Evolutionary conservation across 1,140 invertebrate genomes (phyloP).

Genomic region (Aricia agestis): DNA sequence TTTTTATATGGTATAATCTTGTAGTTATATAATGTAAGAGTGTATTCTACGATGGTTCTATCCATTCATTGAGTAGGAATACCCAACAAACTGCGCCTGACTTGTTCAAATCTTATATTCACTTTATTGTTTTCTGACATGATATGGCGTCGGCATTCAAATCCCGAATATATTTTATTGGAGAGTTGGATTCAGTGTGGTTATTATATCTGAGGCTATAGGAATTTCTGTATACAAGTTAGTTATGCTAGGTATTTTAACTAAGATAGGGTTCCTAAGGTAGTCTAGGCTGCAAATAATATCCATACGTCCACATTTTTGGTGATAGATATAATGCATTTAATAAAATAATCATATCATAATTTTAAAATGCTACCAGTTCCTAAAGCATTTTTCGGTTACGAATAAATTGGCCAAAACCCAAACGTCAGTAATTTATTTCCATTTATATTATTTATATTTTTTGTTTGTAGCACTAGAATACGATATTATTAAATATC

Average conservation of each 20-base stretch:
- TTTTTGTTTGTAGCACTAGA: no score
- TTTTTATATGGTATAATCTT: neutral
- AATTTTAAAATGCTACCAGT: slow-evolving; percentile 20
- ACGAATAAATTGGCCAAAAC: neutral
- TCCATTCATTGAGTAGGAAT: neutral
- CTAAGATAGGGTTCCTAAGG: slow-evolving; percentile 14
- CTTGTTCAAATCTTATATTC: slow-evolving; percentile 5
- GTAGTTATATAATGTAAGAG: neutral
- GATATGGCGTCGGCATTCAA: neutral
- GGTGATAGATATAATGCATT: slow-evolving; percentile 39
- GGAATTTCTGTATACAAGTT: slow-evolving; percentile 18
- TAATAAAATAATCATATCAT: slow-evolving; percentile 35
- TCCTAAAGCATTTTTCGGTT: neutral
- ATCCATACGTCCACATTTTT: slow-evolving; percentile 36
- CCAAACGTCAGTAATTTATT: neutral
- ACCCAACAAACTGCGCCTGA: neutral
- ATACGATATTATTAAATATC: neutral
- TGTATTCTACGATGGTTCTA: neutral
- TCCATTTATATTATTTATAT: no score
- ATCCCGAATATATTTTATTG: neutral
- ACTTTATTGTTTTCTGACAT: neutral
- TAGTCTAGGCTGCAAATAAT: slow-evolving; percentile 32
- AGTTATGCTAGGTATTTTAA: slow-evolving; percentile 24
- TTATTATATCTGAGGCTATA: slow-evolving; percentile 11
- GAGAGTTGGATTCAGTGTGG: slow-evolving; percentile 6